Conservation (phyloP, 2,888 invertebrate species). For the Stomorhina lunata region DNA sequence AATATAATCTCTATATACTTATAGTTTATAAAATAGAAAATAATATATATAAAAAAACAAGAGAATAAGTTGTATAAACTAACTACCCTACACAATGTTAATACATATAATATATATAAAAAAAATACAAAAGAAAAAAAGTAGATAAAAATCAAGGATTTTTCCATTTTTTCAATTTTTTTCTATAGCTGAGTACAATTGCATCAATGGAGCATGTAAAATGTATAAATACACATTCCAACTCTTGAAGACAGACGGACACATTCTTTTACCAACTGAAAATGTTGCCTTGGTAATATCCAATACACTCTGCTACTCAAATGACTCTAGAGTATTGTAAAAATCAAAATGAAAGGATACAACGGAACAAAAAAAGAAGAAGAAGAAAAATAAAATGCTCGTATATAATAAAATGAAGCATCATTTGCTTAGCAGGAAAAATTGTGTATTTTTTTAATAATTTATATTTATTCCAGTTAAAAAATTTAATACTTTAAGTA, state of each 20-base stretch:
- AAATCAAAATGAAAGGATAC: slow-evolving; percentile 48
- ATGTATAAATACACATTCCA: slow-evolving; percentile 42
- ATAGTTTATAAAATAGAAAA: slow-evolving; percentile 26
- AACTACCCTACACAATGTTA: slow-evolving; percentile 14
- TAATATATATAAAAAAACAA: not conserved
- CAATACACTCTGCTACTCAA: slow-evolving; percentile 57
- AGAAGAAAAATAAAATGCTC: not conserved
- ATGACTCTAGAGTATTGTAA: slow-evolving; percentile 56
- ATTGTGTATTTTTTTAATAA: slow-evolving; percentile 1
- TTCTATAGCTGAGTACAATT: slow-evolving; percentile 36
- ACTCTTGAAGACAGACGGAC: not conserved
- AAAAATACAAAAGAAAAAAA: slow-evolving; percentile 2
- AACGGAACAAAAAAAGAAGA: not conserved
- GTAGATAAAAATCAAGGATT: slow-evolving; percentile 42
- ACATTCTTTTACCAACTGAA: not conserved
- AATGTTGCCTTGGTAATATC: slow-evolving; percentile 47
- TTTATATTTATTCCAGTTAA: not conserved
- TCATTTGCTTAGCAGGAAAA: slow-evolving; percentile 41
- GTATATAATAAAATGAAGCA: slow-evolving; percentile 35
- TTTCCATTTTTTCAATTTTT: not conserved
- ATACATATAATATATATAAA: not conserved
- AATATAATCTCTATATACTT: slow-evolving; percentile 33
- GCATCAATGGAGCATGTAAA: slow-evolving; percentile 51
- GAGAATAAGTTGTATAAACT: slow-evolving; percentile 45
- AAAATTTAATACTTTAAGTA: slow-evolving; percentile 4